Evolutionary conservation across 30 jellyfish, hydroid and myxozoan species (phyloP).

Genomic region (Haliclystus octoradiatus): DNA sequence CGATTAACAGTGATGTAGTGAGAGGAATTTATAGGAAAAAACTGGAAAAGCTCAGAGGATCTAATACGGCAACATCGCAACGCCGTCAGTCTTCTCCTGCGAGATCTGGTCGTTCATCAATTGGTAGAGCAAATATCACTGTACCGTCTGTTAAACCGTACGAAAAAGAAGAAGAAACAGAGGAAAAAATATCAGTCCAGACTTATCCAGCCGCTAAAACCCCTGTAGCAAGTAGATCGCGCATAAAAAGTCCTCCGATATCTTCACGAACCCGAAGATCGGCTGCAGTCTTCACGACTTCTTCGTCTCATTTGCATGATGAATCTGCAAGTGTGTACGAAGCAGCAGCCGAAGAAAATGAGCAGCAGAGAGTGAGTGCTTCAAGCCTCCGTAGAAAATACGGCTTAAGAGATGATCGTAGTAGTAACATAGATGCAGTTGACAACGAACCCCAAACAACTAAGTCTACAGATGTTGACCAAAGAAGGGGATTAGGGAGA

Average conservation of each 20-base stretch:
- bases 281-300: too few relatives aligned
- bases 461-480: too few relatives aligned
- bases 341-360: too few relatives aligned
- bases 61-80: conserved; percentile 3
- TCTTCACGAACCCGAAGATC: not conserved
- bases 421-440: not conserved
- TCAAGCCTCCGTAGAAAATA: too few relatives aligned
- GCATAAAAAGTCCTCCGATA: too few relatives aligned
- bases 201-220: not conserved
- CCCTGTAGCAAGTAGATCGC: not conserved
- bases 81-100: not conserved
- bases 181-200: not conserved
- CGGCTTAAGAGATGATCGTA: too few relatives aligned
- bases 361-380: too few relatives aligned
- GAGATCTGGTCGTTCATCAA: not conserved
- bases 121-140: not conserved
- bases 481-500: too few relatives aligned
- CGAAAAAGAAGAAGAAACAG: not conserved
- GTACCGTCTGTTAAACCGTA: not conserved
- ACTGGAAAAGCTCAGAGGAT: conserved; percentile 15
- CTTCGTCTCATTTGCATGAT: too few relatives aligned
- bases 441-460: too few relatives aligned
- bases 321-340: too few relatives aligned
- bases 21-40: conserved; percentile 45
- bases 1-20: conserved; percentile 47